A percentile compares a stretch with the other conserved stretches of the same genome.
Evolutionary conservation across 1,140 invertebrate genomes (phyloP).

Genomic region (Epicauta chinensis): DNA sequence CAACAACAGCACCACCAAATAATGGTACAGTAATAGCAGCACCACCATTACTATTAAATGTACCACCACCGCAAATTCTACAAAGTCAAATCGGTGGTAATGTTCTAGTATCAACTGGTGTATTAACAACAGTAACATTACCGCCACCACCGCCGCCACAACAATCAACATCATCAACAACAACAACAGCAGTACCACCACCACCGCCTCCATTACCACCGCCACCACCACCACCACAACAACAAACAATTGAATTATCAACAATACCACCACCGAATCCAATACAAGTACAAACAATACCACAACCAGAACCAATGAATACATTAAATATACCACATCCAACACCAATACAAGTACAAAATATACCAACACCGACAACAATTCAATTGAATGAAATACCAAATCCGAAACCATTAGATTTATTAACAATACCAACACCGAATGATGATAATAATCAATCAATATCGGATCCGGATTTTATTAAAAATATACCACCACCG

Average conservation of each 20-base stretch:
- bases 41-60: constrained; percentile 40
- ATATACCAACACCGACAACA: constrained; percentile 46
- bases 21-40: constrained; percentile 26
- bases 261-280: constrained; percentile 41
- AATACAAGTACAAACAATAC: constrained; percentile 42
- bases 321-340: constrained; percentile 44
- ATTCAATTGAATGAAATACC: constrained; percentile 41
- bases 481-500: constrained; percentile 41
- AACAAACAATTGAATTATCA: constrained; percentile 32
- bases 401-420: constrained; percentile 40
- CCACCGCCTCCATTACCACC: constrained; percentile 29
- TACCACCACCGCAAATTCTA: constrained; percentile 39
- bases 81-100: constrained; percentile 17
- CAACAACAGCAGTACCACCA: constrained; percentile 13
- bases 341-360: constrained; percentile 46
- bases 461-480: constrained; percentile 34
- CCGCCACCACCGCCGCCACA: constrained; percentile 42
- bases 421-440: constrained; percentile 39
- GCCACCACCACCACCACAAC: constrained; percentile 14
- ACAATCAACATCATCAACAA: constrained; percentile 13
- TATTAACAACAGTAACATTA: constrained; percentile 37
- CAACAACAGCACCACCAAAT: constrained; percentile 9
- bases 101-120: constrained; percentile 8
- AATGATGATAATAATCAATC: constrained; percentile 28
- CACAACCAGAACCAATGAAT: constrained; percentile 39